Evolutionary conservation across 1,140 invertebrate genomes (phyloP), one percentile per base, ranked within the genome.

Genomic region (Zaprionus kolodkinae): DNA sequence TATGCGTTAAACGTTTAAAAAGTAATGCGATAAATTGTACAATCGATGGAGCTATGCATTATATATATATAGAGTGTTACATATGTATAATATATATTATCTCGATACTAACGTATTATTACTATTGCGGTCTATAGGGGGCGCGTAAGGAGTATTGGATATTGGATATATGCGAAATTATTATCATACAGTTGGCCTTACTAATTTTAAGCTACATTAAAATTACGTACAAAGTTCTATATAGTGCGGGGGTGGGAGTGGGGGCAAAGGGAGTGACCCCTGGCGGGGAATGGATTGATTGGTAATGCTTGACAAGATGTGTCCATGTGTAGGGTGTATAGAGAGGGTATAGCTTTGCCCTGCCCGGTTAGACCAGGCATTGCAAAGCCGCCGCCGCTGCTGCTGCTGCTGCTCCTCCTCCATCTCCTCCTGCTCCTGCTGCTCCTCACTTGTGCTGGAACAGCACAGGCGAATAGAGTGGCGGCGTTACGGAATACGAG

Each of bases 401-500:
- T 40, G 38, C 12, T 40, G 15, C n/a, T 45, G 43, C 43, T 17
- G 9, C 15, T 15, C 6, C 9, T 21, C 7, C 15, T 17, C 7
- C 15, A 1, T 9, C 17, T 21, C 15, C 4, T 21, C 1, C 45
- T 50, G 2, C 45, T 50, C 33, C 33, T 6, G 45, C 45, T 17
- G 30, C 27, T 48, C 3, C 27, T 61, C 21, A 63, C 30, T 36
- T 63, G n/a, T 25, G 48, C 13, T 35, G 48, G 21, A 1, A 15
- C 61, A 56, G 52, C 55, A 83, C 72, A 9, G 78, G 78, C 30
- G 82, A 84, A 15, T 85, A 84, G 1, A 73, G 56, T 15, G 81
- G 81, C 12, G 81, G 81, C 2, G 81, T 80, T 35, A 80, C 67
- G 1, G 81, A 80, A 6, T 84, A 80, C 30, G 81, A 57, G 5